phyloP scores from a whole-genome alignment of 2,113 vertebrate species.

The Ornithorhynchus anatinus region DNA sequence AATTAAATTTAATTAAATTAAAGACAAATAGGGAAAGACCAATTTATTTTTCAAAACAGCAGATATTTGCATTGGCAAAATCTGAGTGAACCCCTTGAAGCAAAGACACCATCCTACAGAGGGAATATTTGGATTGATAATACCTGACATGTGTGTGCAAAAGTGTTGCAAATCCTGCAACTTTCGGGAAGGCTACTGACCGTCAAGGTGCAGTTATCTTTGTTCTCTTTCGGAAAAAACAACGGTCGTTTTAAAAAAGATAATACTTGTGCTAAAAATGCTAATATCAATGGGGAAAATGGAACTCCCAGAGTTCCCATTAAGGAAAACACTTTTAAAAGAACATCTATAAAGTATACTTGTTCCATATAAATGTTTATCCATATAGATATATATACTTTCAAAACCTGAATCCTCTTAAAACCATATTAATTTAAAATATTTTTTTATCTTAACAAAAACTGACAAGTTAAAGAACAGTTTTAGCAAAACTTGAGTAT shows the following conservation, averaged over 20 bases:
- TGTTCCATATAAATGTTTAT: slow-evolving; percentile 54
- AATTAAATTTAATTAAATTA: too few relatives aligned
- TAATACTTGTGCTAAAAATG: background rate
- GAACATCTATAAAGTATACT: slow-evolving; percentile 54
- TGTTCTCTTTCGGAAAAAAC: slow-evolving; percentile 1
- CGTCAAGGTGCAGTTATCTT: slow-evolving; percentile 8
- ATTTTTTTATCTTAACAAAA: slow-evolving; percentile 53
- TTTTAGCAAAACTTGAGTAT: slow-evolving; percentile 58
- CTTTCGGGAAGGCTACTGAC: background rate
- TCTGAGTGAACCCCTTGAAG: too few relatives aligned
- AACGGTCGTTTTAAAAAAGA: background rate
- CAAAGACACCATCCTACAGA: too few relatives aligned
- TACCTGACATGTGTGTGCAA: too few relatives aligned
- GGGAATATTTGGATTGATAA: too few relatives aligned
- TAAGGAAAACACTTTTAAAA: slow-evolving; percentile 47
- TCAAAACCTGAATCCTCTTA: slow-evolving; percentile 31
- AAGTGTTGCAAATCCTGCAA: too few relatives aligned
- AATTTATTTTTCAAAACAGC: too few relatives aligned
- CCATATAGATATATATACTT: background rate
- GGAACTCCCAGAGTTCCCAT: background rate
- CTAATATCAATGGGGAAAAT: background rate
- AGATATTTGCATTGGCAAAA: too few relatives aligned
- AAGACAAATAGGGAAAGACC: too few relatives aligned
- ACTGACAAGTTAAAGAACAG: slow-evolving; percentile 45
- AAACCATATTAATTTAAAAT: slow-evolving; percentile 59